phyloP scores from a whole-genome alignment of 2,888 invertebrate species.

The Steinernema hermaphroditum region DNA sequence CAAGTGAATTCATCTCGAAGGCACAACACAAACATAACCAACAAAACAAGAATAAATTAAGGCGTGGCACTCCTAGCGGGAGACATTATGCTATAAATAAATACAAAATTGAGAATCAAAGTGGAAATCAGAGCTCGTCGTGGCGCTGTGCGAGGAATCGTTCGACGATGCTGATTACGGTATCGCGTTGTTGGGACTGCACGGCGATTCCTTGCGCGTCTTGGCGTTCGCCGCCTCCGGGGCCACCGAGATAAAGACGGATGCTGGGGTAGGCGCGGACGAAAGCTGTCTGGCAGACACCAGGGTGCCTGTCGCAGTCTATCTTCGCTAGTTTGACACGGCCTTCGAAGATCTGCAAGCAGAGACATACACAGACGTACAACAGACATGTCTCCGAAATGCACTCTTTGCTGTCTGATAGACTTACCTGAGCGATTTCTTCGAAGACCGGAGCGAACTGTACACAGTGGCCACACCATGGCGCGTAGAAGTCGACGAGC shows the following conservation, averaged over 20 bases:
- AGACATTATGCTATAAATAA: not conserved
- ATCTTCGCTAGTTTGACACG: constrained; percentile 73
- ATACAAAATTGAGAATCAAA: not conserved
- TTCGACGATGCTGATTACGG: constrained; percentile 43
- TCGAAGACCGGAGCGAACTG: constrained; percentile 76
- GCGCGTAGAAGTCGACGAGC: constrained; percentile 69
- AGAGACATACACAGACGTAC: too few relatives aligned
- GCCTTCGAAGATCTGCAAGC: constrained; percentile 69
- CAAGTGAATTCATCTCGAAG: not conserved
- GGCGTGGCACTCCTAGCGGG: not conserved
- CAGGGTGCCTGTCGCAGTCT: constrained; percentile 73
- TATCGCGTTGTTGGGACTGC: constrained; percentile 48
- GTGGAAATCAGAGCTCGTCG: constrained; percentile 34
- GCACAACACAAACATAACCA: not conserved
- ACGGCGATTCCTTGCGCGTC: constrained; percentile 48
- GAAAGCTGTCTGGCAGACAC: constrained; percentile 71
- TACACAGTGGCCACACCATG: constrained; percentile 73
- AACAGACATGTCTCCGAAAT: too few relatives aligned
- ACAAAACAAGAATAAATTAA: not conserved
- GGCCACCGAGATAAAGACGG: constrained; percentile 68
- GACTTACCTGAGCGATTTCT: constrained; percentile 72
- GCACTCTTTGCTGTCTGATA: too few relatives aligned
- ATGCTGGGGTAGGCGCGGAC: constrained; percentile 74
- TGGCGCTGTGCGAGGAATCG: constrained; percentile 29
- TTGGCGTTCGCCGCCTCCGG: constrained; percentile 45